A percentile compares a stretch with the other conserved stretches of the same genome.
phyloP scores from a whole-genome alignment of 2,888 invertebrate species.

The Proisotoma minuta region DNA sequence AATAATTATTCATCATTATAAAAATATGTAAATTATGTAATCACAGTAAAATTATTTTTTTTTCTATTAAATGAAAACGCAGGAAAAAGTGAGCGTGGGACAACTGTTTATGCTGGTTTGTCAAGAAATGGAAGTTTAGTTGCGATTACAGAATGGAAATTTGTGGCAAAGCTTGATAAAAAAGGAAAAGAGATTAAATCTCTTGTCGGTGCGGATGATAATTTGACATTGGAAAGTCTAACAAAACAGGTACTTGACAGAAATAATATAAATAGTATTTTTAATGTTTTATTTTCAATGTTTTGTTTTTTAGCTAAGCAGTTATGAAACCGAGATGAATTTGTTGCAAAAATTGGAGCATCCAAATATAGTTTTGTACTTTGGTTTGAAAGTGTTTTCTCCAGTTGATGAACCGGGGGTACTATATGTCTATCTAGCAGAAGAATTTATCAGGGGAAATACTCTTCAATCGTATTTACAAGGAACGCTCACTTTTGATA shows the following conservation, averaged over 20 bases:
- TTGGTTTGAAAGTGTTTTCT: slow-evolving; percentile 61
- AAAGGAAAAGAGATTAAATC: slow-evolving; percentile 28
- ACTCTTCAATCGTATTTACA: slow-evolving; percentile 55
- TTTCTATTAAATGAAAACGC: slow-evolving; percentile 4
- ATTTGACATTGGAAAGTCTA: slow-evolving; percentile 25
- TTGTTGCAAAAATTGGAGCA: slow-evolving; percentile 66
- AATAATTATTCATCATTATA: not conserved
- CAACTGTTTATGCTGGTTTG: slow-evolving; percentile 69
- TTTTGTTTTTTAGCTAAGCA: slow-evolving; percentile 55
- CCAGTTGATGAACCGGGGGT: slow-evolving; percentile 61
- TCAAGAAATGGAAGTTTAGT: slow-evolving; percentile 66
- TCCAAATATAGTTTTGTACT: slow-evolving; percentile 68
- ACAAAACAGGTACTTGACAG: slow-evolving; percentile 39
- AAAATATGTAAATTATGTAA: not conserved
- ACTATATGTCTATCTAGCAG: slow-evolving; percentile 60
- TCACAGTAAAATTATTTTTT: slow-evolving; percentile 3
- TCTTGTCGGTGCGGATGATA: slow-evolving; percentile 22
- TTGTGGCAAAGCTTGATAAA: slow-evolving; percentile 29
- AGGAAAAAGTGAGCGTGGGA: slow-evolving; percentile 71
- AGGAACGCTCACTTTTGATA: slow-evolving; percentile 49
- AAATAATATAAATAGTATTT: slow-evolving; percentile 2
- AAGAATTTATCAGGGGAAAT: slow-evolving; percentile 55
- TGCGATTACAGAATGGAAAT: slow-evolving; percentile 70
- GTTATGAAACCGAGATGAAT: slow-evolving; percentile 73
- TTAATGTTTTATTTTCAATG: not conserved